phyloP scores from a whole-genome alignment of 2,797 vertebrate genomes.

The Sylvia borin region DNA sequence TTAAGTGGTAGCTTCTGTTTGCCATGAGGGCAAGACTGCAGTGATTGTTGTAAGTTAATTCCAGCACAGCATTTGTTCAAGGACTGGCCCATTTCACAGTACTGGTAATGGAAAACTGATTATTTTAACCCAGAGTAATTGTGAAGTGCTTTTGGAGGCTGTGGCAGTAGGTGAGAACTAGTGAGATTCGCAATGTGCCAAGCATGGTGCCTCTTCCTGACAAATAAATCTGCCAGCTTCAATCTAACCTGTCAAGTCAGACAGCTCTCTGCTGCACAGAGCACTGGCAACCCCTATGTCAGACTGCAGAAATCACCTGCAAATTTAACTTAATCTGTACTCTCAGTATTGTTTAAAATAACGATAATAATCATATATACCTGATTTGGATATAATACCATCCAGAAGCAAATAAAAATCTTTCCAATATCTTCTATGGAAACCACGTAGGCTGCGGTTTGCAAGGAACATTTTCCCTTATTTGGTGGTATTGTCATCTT shows the following conservation, averaged over 20 bases:
- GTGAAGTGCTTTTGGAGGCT: background rate
- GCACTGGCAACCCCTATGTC: fast-evolving
- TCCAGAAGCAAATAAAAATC: background rate
- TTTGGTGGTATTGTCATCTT: background rate
- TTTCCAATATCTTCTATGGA: background rate
- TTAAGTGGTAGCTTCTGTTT: background rate
- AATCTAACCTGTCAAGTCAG: background rate
- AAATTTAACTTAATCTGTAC: background rate
- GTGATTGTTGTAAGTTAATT: background rate
- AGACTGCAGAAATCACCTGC: background rate
- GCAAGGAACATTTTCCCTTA: background rate
- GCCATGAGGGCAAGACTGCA: background rate
- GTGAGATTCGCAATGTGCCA: background rate
- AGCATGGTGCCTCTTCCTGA: background rate
- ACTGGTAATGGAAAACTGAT: background rate
- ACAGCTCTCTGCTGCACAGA: background rate
- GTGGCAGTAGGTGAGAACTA: background rate
- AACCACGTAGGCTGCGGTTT: background rate
- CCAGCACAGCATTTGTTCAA: background rate
- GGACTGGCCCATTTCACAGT: background rate
- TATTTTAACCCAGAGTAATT: background rate
- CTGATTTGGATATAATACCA: background rate
- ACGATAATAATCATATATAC: background rate
- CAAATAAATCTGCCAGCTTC: background rate
- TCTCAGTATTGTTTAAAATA: background rate